Evolutionary conservation across 2,888 invertebrate genomes (phyloP), one percentile per base, ranked within the genome.

Genomic region (Chydorus sphaericus): DNA sequence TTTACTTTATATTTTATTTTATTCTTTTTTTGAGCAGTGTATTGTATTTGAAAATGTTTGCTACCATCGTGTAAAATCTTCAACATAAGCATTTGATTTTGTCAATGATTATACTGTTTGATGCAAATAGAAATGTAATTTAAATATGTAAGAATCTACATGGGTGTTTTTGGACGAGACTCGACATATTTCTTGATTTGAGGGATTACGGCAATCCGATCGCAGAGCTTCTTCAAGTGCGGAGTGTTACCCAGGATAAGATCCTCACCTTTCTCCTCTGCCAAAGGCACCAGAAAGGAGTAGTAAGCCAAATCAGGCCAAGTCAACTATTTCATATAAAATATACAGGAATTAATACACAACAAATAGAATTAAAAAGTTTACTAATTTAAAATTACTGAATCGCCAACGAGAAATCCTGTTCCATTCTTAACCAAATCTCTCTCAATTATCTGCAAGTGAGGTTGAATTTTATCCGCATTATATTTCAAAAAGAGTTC

Each of bases 221-320:
- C 70, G 64, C 75, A 75, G 55, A 77, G 67, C 6, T 71, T 70
- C 58, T 74, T 72, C 18, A 79, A 66, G 1, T 72, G 69, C 0
- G 77, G 77, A 63, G 75, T 77, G 61, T 69, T 69, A 60, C 74
- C 72, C 58, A 76, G 63, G n/a, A n/a, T 23, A n/a, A 76, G 23
- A 2, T 79, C 74, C 44, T 69, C 69, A 2, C 76, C 77, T 61
- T 75, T 74, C 60, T 75, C 73, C 50, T 70, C 69, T 61, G 75
- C 75, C 64, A 76, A 76, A 63, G 73, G 74, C 60, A 76, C 76
- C 48, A 77, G 64, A 1, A 75, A 75, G 30, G 72, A 77, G 23
- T 77, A 75, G 62, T 78, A 74, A 2, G 75, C 73, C 57, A 79
- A 73, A 62, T 79, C 79, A 28, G 77, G 74, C 76, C 78, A 78